These are phyloP conservation scores for Myripristis jacobus DNA, from an alignment of 2,797 vertebrate species.

Conservation along the genomic window DNA sequence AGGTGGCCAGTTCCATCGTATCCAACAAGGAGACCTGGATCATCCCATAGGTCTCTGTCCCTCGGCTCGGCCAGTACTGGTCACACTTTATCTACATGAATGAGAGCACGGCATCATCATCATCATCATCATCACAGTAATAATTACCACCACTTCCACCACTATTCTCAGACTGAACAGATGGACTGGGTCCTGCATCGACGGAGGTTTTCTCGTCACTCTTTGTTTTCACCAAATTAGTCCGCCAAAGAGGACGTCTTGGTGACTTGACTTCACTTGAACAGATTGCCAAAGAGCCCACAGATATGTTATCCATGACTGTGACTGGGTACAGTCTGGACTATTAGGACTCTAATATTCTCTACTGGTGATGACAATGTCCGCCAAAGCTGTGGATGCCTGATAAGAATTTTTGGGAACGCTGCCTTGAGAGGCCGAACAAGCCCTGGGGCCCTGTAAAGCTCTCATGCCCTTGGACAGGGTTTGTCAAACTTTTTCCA, in stretches of 20 bases:
- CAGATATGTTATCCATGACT: neutral
- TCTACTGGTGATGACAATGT: neutral
- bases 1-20: conserved; percentile 96
- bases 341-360: neutral
- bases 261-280: too few species aligned
- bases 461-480: too few species aligned
- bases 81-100: conserved; percentile 93
- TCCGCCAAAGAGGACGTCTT: neutral
- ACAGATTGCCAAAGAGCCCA: neutral
- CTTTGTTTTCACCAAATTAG: neutral
- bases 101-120: conserved; percentile 8
- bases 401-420: neutral
- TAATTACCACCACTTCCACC: neutral
- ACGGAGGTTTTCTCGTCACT: neutral
- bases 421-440: neutral
- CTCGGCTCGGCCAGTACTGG: conserved; percentile 97
- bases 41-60: conserved; percentile 94
- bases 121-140: neutral
- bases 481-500: too few species aligned
- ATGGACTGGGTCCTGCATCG: neutral
- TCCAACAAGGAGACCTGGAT: conserved; percentile 94
- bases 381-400: neutral
- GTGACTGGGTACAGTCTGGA: neutral
- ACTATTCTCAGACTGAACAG: neutral
- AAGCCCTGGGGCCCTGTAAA: neutral